A percentile compares a stretch with the other conserved stretches of the same genome.
phyloP scores from a whole-genome alignment of 2,797 vertebrate genomes.

The Helicolenus hilgendorfi region DNA sequence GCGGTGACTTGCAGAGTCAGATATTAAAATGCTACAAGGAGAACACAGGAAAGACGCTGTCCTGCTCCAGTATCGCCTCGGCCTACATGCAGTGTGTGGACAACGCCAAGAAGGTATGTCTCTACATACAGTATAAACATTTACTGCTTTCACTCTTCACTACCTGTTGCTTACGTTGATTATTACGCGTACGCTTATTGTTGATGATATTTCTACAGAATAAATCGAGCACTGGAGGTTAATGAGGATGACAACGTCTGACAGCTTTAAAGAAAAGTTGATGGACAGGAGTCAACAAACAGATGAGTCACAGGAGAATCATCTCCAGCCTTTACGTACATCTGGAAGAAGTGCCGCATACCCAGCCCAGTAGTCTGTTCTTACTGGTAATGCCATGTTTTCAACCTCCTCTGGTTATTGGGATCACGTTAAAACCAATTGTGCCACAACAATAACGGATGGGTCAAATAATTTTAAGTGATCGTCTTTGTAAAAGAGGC shows the following conservation, averaged over 20 bases:
- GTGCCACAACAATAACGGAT: neutral
- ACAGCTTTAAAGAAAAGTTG: neutral
- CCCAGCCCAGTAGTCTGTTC: neutral
- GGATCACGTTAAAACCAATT: conserved; percentile 29
- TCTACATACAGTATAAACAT: neutral
- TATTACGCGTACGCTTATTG: no score
- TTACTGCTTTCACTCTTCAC: neutral
- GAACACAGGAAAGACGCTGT: conserved; percentile 92
- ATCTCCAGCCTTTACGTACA: neutral
- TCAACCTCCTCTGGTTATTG: conserved; percentile 6
- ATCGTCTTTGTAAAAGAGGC: neutral
- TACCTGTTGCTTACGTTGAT: neutral
- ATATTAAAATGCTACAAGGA: conserved; percentile 95
- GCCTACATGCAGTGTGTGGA: conserved; percentile 96
- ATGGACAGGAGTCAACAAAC: conserved; percentile 7
- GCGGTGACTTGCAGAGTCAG: conserved; percentile 93
- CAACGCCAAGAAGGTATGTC: conserved; percentile 93
- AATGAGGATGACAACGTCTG: conserved; percentile 23
- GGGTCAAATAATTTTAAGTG: neutral
- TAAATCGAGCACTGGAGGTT: conserved; percentile 81
- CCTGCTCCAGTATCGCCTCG: conserved; percentile 93
- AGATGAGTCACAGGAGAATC: neutral
- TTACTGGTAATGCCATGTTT: neutral
- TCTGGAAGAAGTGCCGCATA: neutral
- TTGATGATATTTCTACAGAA: conserved; percentile 55